A percentile compares a stretch with the other conserved stretches of the same genome.
phyloP scores from a whole-genome alignment of 2,113 vertebrate species.

The Sylvia atricapilla region DNA sequence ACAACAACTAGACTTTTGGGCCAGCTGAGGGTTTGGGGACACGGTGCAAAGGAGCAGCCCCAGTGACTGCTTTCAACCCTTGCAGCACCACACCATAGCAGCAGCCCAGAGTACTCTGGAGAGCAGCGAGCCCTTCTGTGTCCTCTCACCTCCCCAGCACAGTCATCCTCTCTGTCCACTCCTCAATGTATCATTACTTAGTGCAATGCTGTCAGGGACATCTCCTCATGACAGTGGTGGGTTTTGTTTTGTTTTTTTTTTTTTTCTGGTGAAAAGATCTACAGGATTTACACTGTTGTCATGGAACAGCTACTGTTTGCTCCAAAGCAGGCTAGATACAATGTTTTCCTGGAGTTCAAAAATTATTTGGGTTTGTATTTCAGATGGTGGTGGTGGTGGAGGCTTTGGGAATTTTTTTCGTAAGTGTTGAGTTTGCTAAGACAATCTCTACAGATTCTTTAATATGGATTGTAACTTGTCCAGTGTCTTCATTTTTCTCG shows the following conservation, averaged over 20 bases:
- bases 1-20: neutral
- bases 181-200: neutral
- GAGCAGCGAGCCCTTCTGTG: neutral
- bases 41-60: neutral
- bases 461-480: neutral
- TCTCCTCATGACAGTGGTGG: neutral
- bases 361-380: neutral
- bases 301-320: neutral
- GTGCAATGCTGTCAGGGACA: neutral
- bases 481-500: neutral
- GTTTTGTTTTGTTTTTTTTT: neutral
- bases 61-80: neutral
- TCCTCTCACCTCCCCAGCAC: neutral
- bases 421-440: neutral
- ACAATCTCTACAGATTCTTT: neutral
- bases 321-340: neutral
- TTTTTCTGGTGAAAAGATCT: neutral
- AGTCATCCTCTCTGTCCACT: neutral
- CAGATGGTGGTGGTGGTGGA: neutral
- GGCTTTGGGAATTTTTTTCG: rapidly evolving
- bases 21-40: neutral
- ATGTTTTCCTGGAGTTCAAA: neutral
- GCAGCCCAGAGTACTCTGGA: neutral
- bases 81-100: neutral
- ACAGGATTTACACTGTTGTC: neutral